Evolutionary conservation across 1,140 invertebrate genomes (phyloP), one percentile per base, ranked within the genome.

Genomic region (Meloidogyne floridensis): DNA sequence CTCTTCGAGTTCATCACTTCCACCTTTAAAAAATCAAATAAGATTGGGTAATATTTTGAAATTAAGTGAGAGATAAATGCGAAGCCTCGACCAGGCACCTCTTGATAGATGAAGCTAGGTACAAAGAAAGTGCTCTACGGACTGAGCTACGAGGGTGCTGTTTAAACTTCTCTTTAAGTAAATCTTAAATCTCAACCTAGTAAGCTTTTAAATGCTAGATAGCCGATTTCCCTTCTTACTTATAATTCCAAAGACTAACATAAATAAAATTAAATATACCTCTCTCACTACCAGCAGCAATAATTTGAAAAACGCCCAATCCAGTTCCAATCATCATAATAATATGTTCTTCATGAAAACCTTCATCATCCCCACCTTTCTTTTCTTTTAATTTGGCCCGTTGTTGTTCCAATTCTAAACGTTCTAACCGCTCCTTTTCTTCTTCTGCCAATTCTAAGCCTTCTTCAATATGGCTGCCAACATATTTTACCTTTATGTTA

Each of bases 271-370:
- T 32, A 32, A 32, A 32, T 32, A 76, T 47, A 43, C 53, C 43
- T 59, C 59, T 32, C 32, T 32, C 8, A 54, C 77, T 15, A 32
- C 77, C 59, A 18, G 80, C 83, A 7, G 87, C 75, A 18, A 89
- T 88, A 20, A 89, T 74, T 81, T 89, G 87, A 59, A 89, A 90
- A 53, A 89, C 81, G 47, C 87, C 87, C 70, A 90, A 78, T 42
- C 87, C 87, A 65, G 87, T 87, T n/a, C 88, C 89, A 65, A 89
- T 82, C 78, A 89, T 83, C 81, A 89, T 82, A 59, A 90, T 80
- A 80, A 86, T 84, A 9, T 80, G 77, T 51, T 72, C 77, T 51
- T 56, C 80, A 13, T 77, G 32, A 18, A 32, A 51, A 53, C 59
- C 83, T 13, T 47, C 73, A 18, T 59, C 20, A 11, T 32, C 43